Evolutionary conservation across 1,140 invertebrate species (phyloP), one percentile per base, ranked within the genome.

Genomic region (Drosophila kurseongensis): DNA sequence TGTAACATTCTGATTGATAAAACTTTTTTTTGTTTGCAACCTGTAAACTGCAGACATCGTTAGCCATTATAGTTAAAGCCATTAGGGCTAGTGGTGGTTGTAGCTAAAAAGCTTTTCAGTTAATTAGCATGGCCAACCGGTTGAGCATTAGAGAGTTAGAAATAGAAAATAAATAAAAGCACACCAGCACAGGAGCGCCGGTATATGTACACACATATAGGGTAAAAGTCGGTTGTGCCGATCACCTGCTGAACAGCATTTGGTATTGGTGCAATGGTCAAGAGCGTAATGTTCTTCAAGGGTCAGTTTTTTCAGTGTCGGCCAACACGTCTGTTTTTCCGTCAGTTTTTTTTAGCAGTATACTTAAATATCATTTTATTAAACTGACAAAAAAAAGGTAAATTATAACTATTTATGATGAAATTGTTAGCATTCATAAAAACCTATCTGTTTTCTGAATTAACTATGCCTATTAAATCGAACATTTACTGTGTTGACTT

Each of bases 51-150:
- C 45, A 65, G 57, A 38, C 38, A 40, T 63, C 40, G 72, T 54
- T 75, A 38, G 48, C 48, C 27, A 66, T 50, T 68, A 44, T 47
- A 68, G 69, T 57, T 55, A 23, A 18, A 69, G 55, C 51, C 58
- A 62, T 72, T 78, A 69, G 50, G 73, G 68, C 47, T 45, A 41
- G 42, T 38, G 27, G 32, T 36, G 73, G 47, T 13, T 29, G 51
- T 32, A 9, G 44, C 18, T 47, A 47, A 47, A 16, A 48, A 69
- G 66, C 60, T 75, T 80, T 58, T 61, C 13, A 56, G 60, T 56
- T 67, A 67, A 75, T 75, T 75, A 76, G 48, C 72, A 77, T 77
- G 35, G 18, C 54, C 16, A 78, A 77, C 75, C 66, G 74, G 75
- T 77, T 69, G 32, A 45, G 36, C 44, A 59, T 67, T 66, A 67